phyloP scores from a whole-genome alignment of 2,888 invertebrate genomes.

The Pseudococcus longispinus region DNA sequence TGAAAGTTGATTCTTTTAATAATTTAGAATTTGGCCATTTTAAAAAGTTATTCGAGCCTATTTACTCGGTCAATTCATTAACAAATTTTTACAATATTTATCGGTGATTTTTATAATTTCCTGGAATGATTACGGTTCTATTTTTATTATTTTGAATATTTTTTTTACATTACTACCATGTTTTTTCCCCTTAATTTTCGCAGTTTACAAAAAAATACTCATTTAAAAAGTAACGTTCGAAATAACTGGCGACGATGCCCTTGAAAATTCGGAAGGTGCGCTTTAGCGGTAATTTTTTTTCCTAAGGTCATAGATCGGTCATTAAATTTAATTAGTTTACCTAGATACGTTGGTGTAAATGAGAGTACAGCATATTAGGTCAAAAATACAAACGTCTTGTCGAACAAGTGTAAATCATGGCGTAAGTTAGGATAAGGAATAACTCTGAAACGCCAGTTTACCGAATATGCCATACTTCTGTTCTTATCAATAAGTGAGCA shows the following conservation, averaged over 20 bases:
- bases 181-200: background rate
- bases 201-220: background rate
- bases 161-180: background rate
- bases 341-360: background rate
- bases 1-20: too few relatives aligned
- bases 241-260: background rate
- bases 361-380: background rate
- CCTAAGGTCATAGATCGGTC: background rate
- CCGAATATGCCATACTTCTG: background rate
- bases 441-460: background rate
- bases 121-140: too few relatives aligned
- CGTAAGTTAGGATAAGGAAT: background rate
- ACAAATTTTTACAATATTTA: too few relatives aligned
- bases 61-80: too few relatives aligned
- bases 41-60: too few relatives aligned
- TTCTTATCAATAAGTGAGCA: conserved; percentile 5
- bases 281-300: background rate
- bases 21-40: too few relatives aligned
- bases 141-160: too few relatives aligned
- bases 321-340: background rate
- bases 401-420: background rate
- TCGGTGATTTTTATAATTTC: too few relatives aligned
- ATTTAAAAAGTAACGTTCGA: background rate
- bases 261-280: background rate
- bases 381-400: background rate